These are phyloP conservation scores for Xiphias gladius DNA, from an alignment of 2,113 vertebrate genomes.

Conservation along the genomic window DNA sequence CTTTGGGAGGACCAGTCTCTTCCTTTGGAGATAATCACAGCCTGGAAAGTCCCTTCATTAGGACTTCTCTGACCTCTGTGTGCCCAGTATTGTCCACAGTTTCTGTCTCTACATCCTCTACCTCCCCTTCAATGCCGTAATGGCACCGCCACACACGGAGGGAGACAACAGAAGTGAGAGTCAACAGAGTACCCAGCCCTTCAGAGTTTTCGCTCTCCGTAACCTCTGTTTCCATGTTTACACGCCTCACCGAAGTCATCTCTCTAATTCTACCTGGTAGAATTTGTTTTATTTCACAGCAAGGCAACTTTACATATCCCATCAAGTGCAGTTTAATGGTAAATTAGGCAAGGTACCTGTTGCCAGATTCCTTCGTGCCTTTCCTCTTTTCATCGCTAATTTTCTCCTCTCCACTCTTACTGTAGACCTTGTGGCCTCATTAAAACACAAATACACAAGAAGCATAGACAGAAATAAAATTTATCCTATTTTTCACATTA, in stretches of 20 bases:
- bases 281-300: conserved; percentile 43
- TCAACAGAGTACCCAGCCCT: not conserved
- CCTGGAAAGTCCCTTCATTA: conserved; percentile 60
- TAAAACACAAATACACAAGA: conserved; percentile 54
- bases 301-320: conserved; percentile 45
- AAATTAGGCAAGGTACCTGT: conserved; percentile 41
- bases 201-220: conserved; percentile 26
- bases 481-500: conserved; percentile 66
- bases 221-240: conserved; percentile 5
- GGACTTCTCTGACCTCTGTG: conserved; percentile 66
- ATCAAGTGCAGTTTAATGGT: conserved; percentile 35
- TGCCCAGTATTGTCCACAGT: conserved; percentile 24
- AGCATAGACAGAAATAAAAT: conserved; percentile 55
- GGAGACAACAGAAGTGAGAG: not conserved
- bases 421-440: conserved; percentile 63
- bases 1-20: conserved; percentile 64
- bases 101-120: conserved; percentile 5
- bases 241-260: conserved; percentile 34
- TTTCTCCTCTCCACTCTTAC: conserved; percentile 8
- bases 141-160: conserved; percentile 27
- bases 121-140: conserved; percentile 37
- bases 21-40: conserved; percentile 65
- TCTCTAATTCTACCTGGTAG: conserved; percentile 25
- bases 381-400: conserved; percentile 26
- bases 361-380: conserved; percentile 37